Evolutionary conservation across 2,113 vertebrate species (phyloP).

Genomic region (Cyphotilapia sp.): DNA sequence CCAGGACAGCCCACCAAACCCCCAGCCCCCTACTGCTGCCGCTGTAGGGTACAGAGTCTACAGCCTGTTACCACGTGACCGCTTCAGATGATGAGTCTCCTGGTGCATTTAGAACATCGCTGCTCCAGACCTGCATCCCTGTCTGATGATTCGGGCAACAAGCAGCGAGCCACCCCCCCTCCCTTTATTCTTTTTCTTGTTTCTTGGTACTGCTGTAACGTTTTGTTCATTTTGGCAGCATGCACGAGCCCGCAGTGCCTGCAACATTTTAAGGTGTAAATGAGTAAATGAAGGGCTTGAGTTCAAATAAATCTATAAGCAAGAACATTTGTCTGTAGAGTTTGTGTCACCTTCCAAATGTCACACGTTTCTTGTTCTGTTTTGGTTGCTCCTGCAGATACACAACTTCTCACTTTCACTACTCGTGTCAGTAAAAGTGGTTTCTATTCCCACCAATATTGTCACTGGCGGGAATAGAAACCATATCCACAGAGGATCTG

Average conservation of each 20-base stretch:
- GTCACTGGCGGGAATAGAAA: not conserved
- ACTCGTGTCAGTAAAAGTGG: not conserved
- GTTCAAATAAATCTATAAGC: constrained; percentile 42
- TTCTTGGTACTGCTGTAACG: not conserved
- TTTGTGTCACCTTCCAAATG: not conserved
- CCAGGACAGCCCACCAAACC: not conserved
- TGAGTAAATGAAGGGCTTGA: constrained; percentile 24
- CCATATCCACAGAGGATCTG: not conserved
- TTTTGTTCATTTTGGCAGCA: constrained; percentile 25
- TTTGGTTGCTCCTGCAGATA: not conserved
- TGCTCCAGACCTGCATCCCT: not conserved
- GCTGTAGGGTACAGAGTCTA: not conserved
- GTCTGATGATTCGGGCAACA: not conserved
- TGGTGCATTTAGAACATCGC: not conserved
- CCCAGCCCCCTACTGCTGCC: not conserved
- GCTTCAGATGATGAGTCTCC: not conserved
- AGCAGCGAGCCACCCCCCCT: not conserved
- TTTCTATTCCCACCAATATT: not conserved
- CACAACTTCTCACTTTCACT: not conserved
- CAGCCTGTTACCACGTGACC: not conserved
- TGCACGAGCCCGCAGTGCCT: constrained; percentile 25
- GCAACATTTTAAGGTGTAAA: constrained; percentile 30
- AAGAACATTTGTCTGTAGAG: not conserved
- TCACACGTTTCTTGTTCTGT: not conserved
- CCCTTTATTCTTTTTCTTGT: not conserved